Percentiles rank a stretch among this genome's conserved stretches.
Evolutionary conservation across 2,888 invertebrate genomes (phyloP).

Genomic region (Cataglyphis albicans): DNA sequence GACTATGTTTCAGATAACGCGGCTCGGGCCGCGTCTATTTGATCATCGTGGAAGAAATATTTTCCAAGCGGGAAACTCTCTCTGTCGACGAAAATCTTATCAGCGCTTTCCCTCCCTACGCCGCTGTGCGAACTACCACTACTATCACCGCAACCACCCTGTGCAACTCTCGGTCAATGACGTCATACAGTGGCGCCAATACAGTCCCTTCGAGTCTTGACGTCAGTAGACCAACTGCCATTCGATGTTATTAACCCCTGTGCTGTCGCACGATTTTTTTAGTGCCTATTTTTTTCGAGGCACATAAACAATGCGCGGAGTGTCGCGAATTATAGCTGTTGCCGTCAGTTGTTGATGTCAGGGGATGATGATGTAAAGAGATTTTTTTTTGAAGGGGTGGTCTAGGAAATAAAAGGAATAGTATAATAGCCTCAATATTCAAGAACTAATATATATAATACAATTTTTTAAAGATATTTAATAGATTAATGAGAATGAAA

Average conservation of each 20-base stretch:
- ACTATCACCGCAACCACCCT: constrained; percentile 63
- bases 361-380: not conserved
- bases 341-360: constrained; percentile 8
- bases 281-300: constrained; percentile 1
- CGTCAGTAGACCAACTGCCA: constrained; percentile 72
- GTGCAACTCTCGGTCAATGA: constrained; percentile 70
- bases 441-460: not conserved
- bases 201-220: constrained; percentile 70
- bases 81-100: constrained; percentile 59
- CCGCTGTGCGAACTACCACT: constrained; percentile 59
- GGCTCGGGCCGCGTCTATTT: constrained; percentile 5
- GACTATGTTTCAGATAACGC: not conserved
- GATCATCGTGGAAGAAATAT: constrained; percentile 24
- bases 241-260: constrained; percentile 24
- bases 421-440: not conserved
- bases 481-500: not conserved
- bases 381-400: not conserved
- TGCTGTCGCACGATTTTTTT: constrained; percentile 15
- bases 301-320: constrained; percentile 12
- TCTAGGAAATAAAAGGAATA: constrained; percentile 16
- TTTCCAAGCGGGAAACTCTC: constrained; percentile 14
- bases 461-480: not conserved
- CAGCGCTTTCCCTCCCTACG: constrained; percentile 65
- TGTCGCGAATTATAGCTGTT: constrained; percentile 6
- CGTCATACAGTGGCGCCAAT: constrained; percentile 81